phyloP scores from a whole-genome alignment of 2,888 invertebrate genomes.

The Epinotia nisella region DNA sequence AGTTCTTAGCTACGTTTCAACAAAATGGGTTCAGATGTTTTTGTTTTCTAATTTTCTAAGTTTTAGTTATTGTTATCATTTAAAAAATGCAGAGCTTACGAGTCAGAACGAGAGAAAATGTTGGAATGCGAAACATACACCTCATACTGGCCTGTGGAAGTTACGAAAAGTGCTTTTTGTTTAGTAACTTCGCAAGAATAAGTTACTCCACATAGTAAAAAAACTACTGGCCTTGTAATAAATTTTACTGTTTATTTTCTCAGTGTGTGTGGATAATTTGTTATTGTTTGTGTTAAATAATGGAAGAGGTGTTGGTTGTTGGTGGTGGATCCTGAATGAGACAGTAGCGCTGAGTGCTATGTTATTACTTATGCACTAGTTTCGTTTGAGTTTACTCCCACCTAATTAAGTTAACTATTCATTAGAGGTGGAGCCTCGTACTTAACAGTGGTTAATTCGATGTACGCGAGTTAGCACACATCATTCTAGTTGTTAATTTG shows the following conservation, averaged over 20 bases:
- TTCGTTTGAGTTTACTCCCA: slow-evolving; percentile 33
- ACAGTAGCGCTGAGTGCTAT: slow-evolving; percentile 15
- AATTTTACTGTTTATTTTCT: not conserved
- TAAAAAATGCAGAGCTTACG: not conserved
- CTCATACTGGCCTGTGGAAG: slow-evolving; percentile 23
- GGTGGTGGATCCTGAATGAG: slow-evolving; percentile 5
- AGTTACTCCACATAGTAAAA: slow-evolving; percentile 22
- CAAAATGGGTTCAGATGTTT: no score
- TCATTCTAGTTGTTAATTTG: not conserved
- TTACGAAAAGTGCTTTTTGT: slow-evolving; percentile 40
- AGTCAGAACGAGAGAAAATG: not conserved
- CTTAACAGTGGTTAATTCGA: slow-evolving; percentile 17
- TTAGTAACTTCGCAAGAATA: slow-evolving; percentile 35
- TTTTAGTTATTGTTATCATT: no score
- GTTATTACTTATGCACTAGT: slow-evolving; percentile 23
- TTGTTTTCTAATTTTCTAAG: no score
- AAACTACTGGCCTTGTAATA: not conserved
- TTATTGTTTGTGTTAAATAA: slow-evolving; percentile 1
- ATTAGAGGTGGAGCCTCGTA: slow-evolving; percentile 15
- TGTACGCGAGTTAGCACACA: slow-evolving; percentile 16
- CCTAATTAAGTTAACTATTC: slow-evolving; percentile 37
- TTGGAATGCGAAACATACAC: not conserved
- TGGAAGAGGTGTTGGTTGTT: not conserved
- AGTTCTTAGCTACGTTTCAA: no score
- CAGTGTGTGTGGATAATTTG: not conserved